Conservation (phyloP, 2,797 vertebrate genomes). For the Simalia tracyae region DNA sequence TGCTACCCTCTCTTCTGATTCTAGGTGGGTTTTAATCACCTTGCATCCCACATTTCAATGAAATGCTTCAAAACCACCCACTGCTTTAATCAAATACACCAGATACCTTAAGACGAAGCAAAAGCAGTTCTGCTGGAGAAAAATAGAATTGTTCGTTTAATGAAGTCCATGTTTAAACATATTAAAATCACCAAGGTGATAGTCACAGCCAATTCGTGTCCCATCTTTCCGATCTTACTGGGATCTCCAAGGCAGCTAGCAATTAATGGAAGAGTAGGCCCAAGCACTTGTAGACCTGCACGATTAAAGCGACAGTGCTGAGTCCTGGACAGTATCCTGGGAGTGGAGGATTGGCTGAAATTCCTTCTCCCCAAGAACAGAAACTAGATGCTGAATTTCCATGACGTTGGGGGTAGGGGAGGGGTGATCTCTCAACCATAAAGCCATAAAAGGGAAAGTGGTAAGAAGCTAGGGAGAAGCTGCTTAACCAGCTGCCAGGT, state of each 20-base stretch:
- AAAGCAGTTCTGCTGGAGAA: not conserved
- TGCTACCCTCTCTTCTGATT: too few relatives aligned
- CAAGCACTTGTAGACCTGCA: not conserved
- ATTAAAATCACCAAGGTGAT: too few relatives aligned
- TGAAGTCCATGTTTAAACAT: too few relatives aligned
- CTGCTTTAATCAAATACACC: not conserved
- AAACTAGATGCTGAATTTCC: too few relatives aligned
- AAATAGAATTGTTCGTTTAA: not conserved
- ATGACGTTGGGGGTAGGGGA: too few relatives aligned
- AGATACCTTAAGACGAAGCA: not conserved
- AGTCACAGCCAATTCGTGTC: not conserved
- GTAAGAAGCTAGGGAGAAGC: not conserved
- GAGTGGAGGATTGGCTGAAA: too few relatives aligned
- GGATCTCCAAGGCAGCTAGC: not conserved
- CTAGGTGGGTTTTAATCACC: too few relatives aligned
- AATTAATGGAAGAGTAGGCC: not conserved
- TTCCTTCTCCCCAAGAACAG: too few relatives aligned
- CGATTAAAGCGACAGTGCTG: not conserved
- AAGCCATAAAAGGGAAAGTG: too few relatives aligned
- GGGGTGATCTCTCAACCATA: too few relatives aligned
- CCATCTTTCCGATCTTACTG: not conserved
- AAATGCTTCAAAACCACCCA: not conserved
- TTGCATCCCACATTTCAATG: not conserved
- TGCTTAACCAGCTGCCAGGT: not conserved
- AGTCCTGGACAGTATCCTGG: too few relatives aligned